phyloP scores from a whole-genome alignment of 2,888 invertebrate species.

The Thymelicus acteon region DNA sequence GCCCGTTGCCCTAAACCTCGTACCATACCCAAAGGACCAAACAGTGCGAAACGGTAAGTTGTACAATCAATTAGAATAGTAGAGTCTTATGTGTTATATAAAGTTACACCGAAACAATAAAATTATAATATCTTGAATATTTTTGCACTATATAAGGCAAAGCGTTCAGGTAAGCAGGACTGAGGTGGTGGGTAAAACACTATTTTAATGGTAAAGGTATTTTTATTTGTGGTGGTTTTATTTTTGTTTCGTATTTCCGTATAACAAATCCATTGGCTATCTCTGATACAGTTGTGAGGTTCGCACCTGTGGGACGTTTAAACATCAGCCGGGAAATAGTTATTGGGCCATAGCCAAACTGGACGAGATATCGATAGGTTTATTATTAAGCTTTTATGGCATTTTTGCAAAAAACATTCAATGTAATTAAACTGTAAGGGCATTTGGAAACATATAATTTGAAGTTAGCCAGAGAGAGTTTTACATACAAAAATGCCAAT shows the following conservation, averaged over 20 bases:
- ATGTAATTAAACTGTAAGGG: too few species aligned
- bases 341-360: not conserved
- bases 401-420: too few species aligned
- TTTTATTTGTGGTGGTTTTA: not conserved
- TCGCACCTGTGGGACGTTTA: not conserved
- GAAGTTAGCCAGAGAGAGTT: too few species aligned
- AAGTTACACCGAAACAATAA: not conserved
- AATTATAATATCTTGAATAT: constrained; percentile 6
- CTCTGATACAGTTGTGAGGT: not conserved
- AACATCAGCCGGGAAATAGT: not conserved
- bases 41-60: constrained; percentile 94
- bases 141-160: constrained; percentile 39
- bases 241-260: not conserved
- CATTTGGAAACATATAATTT: too few species aligned
- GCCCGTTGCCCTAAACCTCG: constrained; percentile 85
- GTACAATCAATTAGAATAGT: not conserved
- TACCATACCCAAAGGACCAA: constrained; percentile 91
- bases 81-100: not conserved
- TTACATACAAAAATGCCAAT: too few species aligned
- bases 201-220: not conserved
- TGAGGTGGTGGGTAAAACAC: constrained; percentile 21
- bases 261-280: too few species aligned
- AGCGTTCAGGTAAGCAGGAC: constrained; percentile 43
- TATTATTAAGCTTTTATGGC: not conserved
- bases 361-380: not conserved